Evolutionary conservation across 1,140 invertebrate species (phyloP).

Genomic region (Drosophila parabipectinata): DNA sequence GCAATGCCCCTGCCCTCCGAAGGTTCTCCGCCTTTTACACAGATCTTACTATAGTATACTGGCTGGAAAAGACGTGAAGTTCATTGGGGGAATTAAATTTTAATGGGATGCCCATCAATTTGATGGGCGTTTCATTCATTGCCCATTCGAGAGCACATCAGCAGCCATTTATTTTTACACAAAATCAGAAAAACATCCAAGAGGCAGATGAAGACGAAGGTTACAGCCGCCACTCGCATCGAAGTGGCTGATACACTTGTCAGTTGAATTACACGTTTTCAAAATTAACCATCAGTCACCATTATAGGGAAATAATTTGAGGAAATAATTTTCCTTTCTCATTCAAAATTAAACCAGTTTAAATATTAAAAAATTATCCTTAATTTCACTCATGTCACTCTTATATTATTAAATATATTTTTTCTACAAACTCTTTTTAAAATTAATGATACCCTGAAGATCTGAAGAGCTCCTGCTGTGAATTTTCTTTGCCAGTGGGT

Average conservation of each 20-base stretch:
- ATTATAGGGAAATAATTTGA: neutral
- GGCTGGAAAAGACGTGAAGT: conserved; percentile 54
- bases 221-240: conserved; percentile 18
- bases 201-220: conserved; percentile 26
- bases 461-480: conserved; percentile 41
- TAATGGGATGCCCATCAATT: conserved; percentile 72
- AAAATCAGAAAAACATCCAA: conserved; percentile 39
- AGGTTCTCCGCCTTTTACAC: conserved; percentile 56
- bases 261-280: conserved; percentile 24
- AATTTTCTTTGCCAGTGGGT: conserved; percentile 69
- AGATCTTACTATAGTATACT: conserved; percentile 8
- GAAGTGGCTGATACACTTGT: conserved; percentile 41
- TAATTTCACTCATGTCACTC: neutral
- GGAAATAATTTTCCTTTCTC: neutral
- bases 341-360: neutral
- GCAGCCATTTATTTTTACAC: conserved; percentile 61
- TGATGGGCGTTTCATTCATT: conserved; percentile 72
- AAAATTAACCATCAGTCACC: neutral
- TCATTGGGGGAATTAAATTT: conserved; percentile 71
- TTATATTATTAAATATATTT: neutral
- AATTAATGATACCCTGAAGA: conserved; percentile 3
- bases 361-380: neutral
- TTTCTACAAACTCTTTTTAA: conserved; percentile 6
- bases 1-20: conserved; percentile 49
- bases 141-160: conserved; percentile 65